Evolutionary conservation across 2,797 vertebrate species (phyloP).

Genomic region (Rhinella marina): DNA sequence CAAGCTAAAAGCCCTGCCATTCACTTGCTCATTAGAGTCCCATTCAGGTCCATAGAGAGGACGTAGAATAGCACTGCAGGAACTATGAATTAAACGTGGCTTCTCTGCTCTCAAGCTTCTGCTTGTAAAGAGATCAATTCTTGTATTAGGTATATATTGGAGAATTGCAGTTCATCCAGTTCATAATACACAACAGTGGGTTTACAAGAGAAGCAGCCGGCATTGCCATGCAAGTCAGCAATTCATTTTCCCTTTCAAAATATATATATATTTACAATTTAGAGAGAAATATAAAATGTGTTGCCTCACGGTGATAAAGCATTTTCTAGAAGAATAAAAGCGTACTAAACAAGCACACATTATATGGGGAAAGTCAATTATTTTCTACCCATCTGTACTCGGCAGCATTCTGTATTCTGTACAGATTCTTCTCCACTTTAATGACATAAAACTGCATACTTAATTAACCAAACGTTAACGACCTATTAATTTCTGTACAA

Average conservation of each 20-base stretch:
- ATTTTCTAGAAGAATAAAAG: neutral
- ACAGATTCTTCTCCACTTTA: neutral
- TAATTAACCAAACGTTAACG: constrained; percentile 8
- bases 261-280: too few relatives aligned
- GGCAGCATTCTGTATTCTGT: neutral
- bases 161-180: neutral
- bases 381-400: constrained; percentile 8
- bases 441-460: neutral
- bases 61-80: neutral
- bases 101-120: neutral
- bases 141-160: neutral
- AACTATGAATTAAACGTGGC: neutral
- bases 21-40: neutral
- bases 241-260: neutral
- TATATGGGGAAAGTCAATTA: neutral
- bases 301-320: neutral
- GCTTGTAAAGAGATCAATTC: neutral
- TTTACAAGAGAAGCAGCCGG: neutral
- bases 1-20: neutral
- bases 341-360: neutral
- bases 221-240: neutral
- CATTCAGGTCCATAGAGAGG: neutral
- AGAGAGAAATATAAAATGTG: too few relatives aligned
- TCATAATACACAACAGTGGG: neutral
- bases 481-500: constrained; percentile 2